Evolutionary conservation across 2,797 vertebrate genomes (phyloP), one percentile per base, ranked within the genome.

Genomic region (Ctenopoma kingsleyae): DNA sequence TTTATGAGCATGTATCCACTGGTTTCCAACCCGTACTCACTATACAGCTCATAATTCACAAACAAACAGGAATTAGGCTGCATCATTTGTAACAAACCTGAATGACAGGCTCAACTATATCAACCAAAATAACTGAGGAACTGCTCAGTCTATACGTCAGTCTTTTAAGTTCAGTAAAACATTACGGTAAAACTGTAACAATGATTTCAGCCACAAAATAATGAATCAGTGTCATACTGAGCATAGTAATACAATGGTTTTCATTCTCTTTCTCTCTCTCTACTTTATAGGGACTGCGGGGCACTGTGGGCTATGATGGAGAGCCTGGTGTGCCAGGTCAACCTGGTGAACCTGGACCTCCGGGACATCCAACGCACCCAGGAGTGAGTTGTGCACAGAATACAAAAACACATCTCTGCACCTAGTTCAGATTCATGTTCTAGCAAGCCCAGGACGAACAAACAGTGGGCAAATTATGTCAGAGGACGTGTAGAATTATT

Each of bases 281-380:
- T 36, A 10, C 54, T 35, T 61, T 72, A 6, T 59, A 99, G 98
- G 98, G 98, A 92, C 82, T 92, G 66, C 94, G 95, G 87, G 98
- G 98, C 70, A 35, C 93, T 73, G 75, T 95, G 16, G 98, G 98
- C 72, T 94, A 94, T 40, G 98, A 99, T 86, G 98, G 98, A 80
- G 98, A 99, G 76, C 98, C 98, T 23, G 98, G 98, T 70, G 79
- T 99, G 70, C 98, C 98, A 71, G 98, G 98, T 68, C 94, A 96
- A 19, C 98, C 98, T 5, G 98, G 98, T 89, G 94, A 98, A 40
- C 89, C 97, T 3, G 98, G 98, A 44, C 97, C 97, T 80, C 93
- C 97, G 36, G 97, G 98, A 52, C 96, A 95, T 55, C 95, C 95
- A 0, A 86, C 95, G 5, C 94, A 97, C 32, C 92, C 95, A 64